phyloP scores from a whole-genome alignment of 2,888 invertebrate species.

The Eupithecia abbreviata region DNA sequence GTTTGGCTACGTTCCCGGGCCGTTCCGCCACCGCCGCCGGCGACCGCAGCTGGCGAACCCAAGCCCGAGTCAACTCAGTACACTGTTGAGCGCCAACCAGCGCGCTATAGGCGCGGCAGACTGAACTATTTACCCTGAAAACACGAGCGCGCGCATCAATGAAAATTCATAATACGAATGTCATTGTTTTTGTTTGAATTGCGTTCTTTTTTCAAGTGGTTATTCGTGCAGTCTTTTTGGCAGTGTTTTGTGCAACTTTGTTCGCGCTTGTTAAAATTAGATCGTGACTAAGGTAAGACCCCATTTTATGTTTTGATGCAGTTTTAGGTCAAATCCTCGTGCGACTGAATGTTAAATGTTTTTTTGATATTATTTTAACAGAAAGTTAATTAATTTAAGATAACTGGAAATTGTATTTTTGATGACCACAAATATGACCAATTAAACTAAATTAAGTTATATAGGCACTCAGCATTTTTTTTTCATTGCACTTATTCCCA shows the following conservation, averaged over 20 bases:
- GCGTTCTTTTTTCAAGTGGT: slow-evolving; percentile 57
- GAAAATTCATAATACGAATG: slow-evolving; percentile 63
- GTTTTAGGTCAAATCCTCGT: slow-evolving; percentile 7
- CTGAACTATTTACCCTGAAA: slow-evolving; percentile 52
- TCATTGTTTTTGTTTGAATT: slow-evolving; percentile 54
- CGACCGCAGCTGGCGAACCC: slow-evolving; percentile 33
- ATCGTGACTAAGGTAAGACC: slow-evolving; percentile 52
- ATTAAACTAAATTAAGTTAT: neutral
- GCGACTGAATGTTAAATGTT: neutral
- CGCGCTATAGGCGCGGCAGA: slow-evolving; percentile 61
- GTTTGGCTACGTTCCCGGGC: slow-evolving; percentile 55
- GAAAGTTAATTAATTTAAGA: neutral
- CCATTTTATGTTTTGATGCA: slow-evolving; percentile 16
- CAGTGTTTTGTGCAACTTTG: slow-evolving; percentile 46
- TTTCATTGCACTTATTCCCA: neutral
- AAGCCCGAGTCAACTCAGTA: slow-evolving; percentile 50
- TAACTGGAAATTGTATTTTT: neutral
- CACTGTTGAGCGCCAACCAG: slow-evolving; percentile 67
- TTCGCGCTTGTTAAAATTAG: slow-evolving; percentile 48
- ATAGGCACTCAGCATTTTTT: neutral
- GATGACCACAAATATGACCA: neutral
- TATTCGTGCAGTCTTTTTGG: slow-evolving; percentile 53
- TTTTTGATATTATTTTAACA: neutral
- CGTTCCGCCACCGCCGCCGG: slow-evolving; percentile 10
- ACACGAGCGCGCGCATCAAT: slow-evolving; percentile 55